Base-by-base conservation (phyloP, 2,113 vertebrate genomes). In the Spea bombifrons region DNA sequence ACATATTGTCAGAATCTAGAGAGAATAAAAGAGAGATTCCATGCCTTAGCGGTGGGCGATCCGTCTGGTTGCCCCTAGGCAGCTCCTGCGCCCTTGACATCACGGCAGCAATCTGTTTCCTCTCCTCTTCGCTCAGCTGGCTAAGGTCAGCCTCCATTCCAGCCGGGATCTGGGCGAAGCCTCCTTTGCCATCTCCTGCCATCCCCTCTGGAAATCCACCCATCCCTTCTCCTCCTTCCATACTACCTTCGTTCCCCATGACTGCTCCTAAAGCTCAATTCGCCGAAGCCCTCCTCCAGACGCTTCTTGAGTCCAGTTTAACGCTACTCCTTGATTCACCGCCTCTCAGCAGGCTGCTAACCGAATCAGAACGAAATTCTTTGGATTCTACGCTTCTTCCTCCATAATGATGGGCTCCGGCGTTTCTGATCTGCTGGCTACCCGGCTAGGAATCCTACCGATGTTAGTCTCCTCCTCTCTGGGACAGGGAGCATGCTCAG, bases 171-270 rank as follows among this genome's bases (percentile, higher is more conserved):
- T 81, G 85, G 70, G 93, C 85, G 82, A 92, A 92, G 83, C 91
- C 92, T 66, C 91, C 92, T 84, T 93, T 90, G 53, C 92, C 91
- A 87, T 94, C 95, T 75, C 89, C 91, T 82, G 77, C 91, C 84
- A 92, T 90, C 78, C 94, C 96, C 90, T 94, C 95, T 76, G 94
- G 91, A 47, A 94, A 90, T 84, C 90, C 90, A 71, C 88, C 85
- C 83, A 88, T 83, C 79, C 89, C 95, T 48, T 80, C 95, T 81
- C 94, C 95, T 76, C 92, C 94, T 90, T 98, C 96, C 85, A 95
- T 86, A 90, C 97, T 98, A 80, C 95, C 95, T 86, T 98, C 96
- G 88, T 99, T 99, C 87, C 97, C 97, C 96, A 99, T 99, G 93
- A 91, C 90, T 75, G 86, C 87, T n/a, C 6, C 49, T 71, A 53